These are phyloP conservation scores for Parasteatoda tepidariorum DNA, from an alignment of 1,140 invertebrate genomes.

Conservation along the genomic window DNA sequence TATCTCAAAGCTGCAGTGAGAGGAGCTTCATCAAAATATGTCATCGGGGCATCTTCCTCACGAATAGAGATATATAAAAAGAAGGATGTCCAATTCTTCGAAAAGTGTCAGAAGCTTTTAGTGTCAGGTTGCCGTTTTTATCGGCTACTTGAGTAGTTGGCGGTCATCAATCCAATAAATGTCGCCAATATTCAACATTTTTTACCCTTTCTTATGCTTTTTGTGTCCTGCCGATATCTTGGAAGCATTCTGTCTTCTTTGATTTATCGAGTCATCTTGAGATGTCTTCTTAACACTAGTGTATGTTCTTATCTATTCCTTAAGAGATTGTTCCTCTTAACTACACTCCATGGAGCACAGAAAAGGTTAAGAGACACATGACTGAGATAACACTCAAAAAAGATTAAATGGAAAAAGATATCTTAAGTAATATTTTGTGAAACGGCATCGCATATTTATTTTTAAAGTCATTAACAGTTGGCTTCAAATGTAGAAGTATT, in stretches of 20 bases:
- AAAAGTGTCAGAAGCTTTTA: conserved; percentile 44
- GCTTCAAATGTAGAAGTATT: too few relatives aligned
- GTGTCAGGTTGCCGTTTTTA: conserved; percentile 46
- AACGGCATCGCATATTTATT: too few relatives aligned
- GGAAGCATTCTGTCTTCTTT: conserved; percentile 18
- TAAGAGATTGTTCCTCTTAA: too few relatives aligned
- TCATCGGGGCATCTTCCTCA: conserved; percentile 18
- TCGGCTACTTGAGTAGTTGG: conserved; percentile 44
- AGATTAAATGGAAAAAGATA: too few relatives aligned
- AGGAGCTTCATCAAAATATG: conserved; percentile 43
- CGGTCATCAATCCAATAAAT: conserved; percentile 49
- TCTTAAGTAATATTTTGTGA: too few relatives aligned
- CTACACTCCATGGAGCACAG: too few relatives aligned
- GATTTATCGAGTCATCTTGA: conserved; percentile 18
- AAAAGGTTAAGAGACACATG: too few relatives aligned
- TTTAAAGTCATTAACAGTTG: too few relatives aligned
- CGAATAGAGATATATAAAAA: neutral
- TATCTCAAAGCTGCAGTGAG: neutral
- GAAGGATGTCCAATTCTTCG: conserved; percentile 31
- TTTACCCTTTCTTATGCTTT: neutral
- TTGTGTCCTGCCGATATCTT: neutral
- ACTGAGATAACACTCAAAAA: too few relatives aligned
- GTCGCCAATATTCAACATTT: conserved; percentile 41
- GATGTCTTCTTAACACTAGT: neutral
- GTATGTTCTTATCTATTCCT: neutral